Conservation (phyloP, 2,113 vertebrate genomes). For the Strix aluco region DNA sequence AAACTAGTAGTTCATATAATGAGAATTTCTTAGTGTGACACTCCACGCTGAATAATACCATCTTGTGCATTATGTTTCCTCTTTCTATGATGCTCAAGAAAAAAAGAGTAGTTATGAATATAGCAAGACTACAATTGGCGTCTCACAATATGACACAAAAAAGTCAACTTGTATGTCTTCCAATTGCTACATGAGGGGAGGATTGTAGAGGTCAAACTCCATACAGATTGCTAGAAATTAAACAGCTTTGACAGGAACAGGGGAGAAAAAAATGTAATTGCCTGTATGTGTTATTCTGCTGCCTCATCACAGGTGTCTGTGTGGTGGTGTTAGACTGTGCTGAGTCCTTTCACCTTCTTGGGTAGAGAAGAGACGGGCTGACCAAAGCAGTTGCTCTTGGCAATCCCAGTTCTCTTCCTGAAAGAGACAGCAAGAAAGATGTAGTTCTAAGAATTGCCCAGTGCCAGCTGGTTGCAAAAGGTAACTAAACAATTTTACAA, state of each 20-base stretch:
- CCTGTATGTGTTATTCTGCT: neutral
- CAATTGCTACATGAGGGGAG: neutral
- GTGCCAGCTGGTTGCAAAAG: neutral
- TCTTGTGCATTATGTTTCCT: neutral
- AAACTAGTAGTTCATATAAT: neutral
- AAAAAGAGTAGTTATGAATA: neutral
- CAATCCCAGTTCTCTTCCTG: neutral
- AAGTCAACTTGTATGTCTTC: neutral
- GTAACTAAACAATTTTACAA: neutral
- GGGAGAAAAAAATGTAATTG: neutral
- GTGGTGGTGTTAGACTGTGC: neutral
- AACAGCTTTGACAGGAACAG: neutral
- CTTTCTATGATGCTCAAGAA: neutral
- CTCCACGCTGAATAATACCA: neutral
- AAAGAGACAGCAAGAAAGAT: neutral
- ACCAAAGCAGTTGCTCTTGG: neutral
- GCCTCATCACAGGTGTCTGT: neutral
- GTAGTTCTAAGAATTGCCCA: neutral
- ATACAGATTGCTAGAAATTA: neutral
- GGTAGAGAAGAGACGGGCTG: neutral
- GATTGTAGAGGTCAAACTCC: neutral
- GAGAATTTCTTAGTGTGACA: neutral
- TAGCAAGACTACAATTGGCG: neutral
- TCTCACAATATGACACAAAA: neutral
- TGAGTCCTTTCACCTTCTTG: neutral